Percentiles rank a stretch among this genome's conserved stretches.
These are phyloP conservation scores for Phymatocera aterrima DNA, from an alignment of 2,888 invertebrate species.

Conservation along the genomic window DNA sequence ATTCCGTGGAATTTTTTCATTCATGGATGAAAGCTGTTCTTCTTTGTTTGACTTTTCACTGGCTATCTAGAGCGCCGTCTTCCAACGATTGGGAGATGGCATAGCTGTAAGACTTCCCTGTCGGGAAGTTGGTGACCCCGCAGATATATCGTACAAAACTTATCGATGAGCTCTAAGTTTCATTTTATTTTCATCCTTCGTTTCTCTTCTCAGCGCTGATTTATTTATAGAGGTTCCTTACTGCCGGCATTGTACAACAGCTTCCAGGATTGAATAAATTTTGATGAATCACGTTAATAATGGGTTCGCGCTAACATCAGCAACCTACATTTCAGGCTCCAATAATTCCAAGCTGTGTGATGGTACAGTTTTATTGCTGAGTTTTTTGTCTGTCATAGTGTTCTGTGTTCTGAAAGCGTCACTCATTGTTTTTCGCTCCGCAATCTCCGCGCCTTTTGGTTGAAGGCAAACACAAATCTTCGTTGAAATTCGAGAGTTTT, in stretches of 20 bases:
- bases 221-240: conserved; percentile 13
- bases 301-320: not conserved
- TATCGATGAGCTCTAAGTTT: not conserved
- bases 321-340: not conserved
- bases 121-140: conserved; percentile 9
- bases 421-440: not conserved
- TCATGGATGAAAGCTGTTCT: conserved; percentile 34
- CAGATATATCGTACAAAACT: conserved; percentile 35
- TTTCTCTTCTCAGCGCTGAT: conserved; percentile 22
- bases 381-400: not conserved
- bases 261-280: not conserved
- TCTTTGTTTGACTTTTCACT: conserved; percentile 26
- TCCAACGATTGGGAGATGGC: not conserved
- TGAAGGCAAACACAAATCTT: not conserved
- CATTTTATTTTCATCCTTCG: conserved; percentile 8
- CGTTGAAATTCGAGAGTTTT: not conserved
- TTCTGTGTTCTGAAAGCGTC: not conserved
- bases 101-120: not conserved
- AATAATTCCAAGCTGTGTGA: not conserved
- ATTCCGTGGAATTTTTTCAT: conserved; percentile 33
- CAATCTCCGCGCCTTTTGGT: not conserved
- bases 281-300: conserved; percentile 2
- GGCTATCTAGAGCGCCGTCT: not conserved
- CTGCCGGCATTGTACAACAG: not conserved
- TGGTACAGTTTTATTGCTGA: not conserved